Percentiles rank a stretch among this genome's conserved stretches.
These are phyloP conservation scores for Neoitamus cyanurus DNA, from an alignment of 2,888 invertebrate genomes.

Conservation along the genomic window DNA sequence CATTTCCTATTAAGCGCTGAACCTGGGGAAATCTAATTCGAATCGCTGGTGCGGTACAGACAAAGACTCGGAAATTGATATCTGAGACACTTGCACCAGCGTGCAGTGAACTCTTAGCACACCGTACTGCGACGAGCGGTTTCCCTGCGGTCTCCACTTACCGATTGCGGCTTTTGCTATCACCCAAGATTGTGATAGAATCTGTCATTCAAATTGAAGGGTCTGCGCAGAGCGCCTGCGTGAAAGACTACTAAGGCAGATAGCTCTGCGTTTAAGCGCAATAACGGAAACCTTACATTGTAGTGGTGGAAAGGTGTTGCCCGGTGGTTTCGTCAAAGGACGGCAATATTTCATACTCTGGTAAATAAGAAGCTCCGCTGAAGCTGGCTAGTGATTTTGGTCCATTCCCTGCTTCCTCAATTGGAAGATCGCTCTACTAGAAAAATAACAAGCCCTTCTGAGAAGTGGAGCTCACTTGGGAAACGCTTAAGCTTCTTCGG, in stretches of 20 bases:
- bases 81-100: constrained; percentile 41
- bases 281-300: not conserved
- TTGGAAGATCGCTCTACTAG: not conserved
- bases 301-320: not conserved
- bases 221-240: not conserved
- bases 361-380: no score
- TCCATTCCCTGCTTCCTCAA: not conserved
- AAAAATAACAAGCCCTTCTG: not conserved
- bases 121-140: not conserved
- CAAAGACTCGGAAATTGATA: constrained; percentile 48
- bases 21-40: not conserved
- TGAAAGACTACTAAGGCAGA: not conserved
- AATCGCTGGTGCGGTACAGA: constrained; percentile 29
- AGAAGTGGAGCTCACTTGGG: not conserved
- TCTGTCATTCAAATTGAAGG: not conserved
- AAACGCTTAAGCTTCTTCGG: not conserved
- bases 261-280: not conserved
- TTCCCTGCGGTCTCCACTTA: constrained; percentile 2
- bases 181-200: constrained; percentile 20
- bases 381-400: not conserved
- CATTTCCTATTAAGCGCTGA: not conserved
- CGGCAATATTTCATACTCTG: not conserved
- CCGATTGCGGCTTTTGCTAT: constrained; percentile 37
- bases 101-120: constrained; percentile 38
- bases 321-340: not conserved